Evolutionary conservation across 1,140 invertebrate species (phyloP).

Genomic region (Gryon sp.): DNA sequence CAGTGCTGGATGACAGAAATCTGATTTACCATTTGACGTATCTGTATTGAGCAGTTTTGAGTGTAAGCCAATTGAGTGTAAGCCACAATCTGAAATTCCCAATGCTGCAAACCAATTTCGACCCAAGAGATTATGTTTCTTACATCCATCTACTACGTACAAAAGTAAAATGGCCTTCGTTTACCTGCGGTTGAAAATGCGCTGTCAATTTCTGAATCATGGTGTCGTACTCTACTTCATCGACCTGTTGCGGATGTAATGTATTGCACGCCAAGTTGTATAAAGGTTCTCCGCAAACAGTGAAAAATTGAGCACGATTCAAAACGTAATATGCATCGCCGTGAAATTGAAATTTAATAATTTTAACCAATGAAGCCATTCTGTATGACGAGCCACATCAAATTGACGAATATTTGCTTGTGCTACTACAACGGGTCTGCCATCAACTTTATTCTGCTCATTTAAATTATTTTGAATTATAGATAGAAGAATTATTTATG

Average conservation of each 20-base stretch:
- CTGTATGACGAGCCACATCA: background rate
- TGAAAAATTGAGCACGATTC: slow-evolving; percentile 2
- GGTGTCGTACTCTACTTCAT: background rate
- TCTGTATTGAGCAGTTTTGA: too few relatives aligned
- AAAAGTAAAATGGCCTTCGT: slow-evolving; percentile 1
- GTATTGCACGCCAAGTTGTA: background rate
- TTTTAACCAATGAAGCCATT: slow-evolving; percentile 2
- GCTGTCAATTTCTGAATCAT: background rate
- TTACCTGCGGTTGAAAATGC: background rate
- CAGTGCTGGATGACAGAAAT: background rate
- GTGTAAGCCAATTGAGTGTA: too few relatives aligned
- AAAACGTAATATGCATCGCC: background rate
- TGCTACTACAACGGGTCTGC: background rate
- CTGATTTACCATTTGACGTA: background rate
- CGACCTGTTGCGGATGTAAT: background rate
- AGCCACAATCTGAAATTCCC: background rate
- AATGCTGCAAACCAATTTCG: slow-evolving; percentile 6
- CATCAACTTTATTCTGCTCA: too few relatives aligned
- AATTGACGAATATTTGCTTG: background rate
- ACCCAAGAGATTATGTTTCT: slow-evolving; percentile 5
- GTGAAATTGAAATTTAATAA: slow-evolving; percentile 4
- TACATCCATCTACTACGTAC: slow-evolving; percentile 4
- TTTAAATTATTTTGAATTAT: too few relatives aligned
- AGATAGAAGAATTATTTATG: too few relatives aligned
- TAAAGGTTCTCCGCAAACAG: background rate